phyloP scores from a whole-genome alignment of 1,140 invertebrate genomes.

The Halesus radiatus region DNA sequence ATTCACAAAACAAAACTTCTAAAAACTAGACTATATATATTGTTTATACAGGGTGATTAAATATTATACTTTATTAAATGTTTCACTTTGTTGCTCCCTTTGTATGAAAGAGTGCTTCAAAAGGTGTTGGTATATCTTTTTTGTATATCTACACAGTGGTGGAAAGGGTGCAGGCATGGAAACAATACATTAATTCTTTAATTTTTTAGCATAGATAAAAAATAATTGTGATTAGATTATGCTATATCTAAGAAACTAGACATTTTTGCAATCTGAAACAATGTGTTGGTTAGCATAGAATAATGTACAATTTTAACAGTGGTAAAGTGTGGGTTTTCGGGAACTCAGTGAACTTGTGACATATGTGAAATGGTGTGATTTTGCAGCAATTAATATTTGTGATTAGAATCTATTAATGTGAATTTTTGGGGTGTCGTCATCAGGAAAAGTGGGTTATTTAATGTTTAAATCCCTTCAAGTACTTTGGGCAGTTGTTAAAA shows the following conservation, averaged over 20 bases:
- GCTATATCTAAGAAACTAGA: too few species aligned
- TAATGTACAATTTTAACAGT: neutral
- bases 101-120: conserved; percentile 17
- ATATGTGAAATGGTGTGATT: too few species aligned
- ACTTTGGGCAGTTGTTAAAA: too few species aligned
- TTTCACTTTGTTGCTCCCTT: conserved; percentile 24
- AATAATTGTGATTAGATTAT: too few species aligned
- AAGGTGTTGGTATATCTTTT: neutral
- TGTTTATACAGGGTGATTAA: too few species aligned
- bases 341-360: too few species aligned
- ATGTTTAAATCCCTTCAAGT: too few species aligned
- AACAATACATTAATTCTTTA: neutral
- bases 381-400: too few species aligned
- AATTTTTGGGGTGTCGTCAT: too few species aligned
- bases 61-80: neutral
- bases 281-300: neutral
- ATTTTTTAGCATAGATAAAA: too few species aligned
- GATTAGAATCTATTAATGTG: too few species aligned
- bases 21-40: neutral
- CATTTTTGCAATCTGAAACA: neutral
- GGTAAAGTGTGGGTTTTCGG: neutral
- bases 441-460: too few species aligned
- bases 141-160: neutral
- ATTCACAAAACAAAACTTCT: conserved; percentile 19
- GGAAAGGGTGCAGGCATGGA: neutral